Base-by-base conservation (phyloP, 2,888 invertebrate species). In the Oscheius myriophilus region DNA sequence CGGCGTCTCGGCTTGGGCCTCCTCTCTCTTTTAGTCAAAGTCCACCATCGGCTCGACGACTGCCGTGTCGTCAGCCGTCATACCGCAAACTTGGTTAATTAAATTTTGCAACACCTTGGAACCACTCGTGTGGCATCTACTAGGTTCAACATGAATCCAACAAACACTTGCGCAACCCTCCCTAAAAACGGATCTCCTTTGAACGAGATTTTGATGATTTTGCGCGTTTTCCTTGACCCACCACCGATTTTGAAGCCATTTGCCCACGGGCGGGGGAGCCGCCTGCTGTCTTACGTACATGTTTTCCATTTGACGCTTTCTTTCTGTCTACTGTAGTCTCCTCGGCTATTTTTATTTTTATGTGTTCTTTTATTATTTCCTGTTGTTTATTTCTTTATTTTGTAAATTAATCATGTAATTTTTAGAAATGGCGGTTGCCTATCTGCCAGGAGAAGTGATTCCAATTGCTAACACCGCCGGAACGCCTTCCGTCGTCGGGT, bases 31-130 rank as follows among this genome's bases (percentile, higher is more conserved):
- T 78, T 81, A 9, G 78, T 73, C 39, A 81, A 68, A 41, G 73
- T 66, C 80, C 80, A 81, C 72, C 79, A 81, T 57, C 79, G 76
- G 18, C 39, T 78, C 73, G 23, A 79, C 77, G 25, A 76, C 71
- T n/a, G 79, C 71, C 26, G 74, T 76, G 18, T 78, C 77, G 51
- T 67, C 67, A 14, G 43, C 39, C 16, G 65, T 39, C 65, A 65
- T 65, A n/a, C n/a, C n/a, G n/a, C n/a, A n/a, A n/a, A n/a, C n/a
- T n/a, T n/a, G n/a, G n/a, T n/a, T n/a, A n/a, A n/a, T n/a, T n/a
- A n/a, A n/a, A n/a, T n/a, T n/a, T n/a, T n/a, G n/a, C n/a, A n/a
- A n/a, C n/a, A n/a, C n/a, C n/a, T n/a, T n/a, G n/a, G n/a, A n/a
- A n/a, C n/a, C n/a, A n/a, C n/a, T n/a, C n/a, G n/a, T n/a, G n/a